phyloP scores from a whole-genome alignment of 2,113 vertebrate genomes.

The Corythaeola cristata region DNA sequence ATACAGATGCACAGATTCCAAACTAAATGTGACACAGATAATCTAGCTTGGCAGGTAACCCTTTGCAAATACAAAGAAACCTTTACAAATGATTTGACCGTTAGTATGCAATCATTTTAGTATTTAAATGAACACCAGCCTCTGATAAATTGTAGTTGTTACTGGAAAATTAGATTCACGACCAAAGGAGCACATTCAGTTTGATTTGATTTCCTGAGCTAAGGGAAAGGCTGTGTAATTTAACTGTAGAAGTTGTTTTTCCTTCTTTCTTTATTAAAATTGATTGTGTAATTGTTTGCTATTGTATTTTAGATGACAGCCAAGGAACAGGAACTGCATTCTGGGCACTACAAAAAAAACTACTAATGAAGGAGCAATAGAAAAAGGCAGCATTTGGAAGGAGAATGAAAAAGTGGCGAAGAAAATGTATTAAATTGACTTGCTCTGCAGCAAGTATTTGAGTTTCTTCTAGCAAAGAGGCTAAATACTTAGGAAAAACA shows the following conservation, averaged over 20 bases:
- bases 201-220: constrained; percentile 12
- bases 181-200: background rate
- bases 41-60: background rate
- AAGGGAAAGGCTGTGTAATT: background rate
- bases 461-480: background rate
- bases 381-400: background rate
- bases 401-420: background rate
- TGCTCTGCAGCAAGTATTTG: background rate
- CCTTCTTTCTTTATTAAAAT: constrained; percentile 6
- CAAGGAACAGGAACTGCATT: background rate
- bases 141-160: background rate
- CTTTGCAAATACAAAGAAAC: background rate
- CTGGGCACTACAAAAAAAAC: background rate
- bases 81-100: background rate
- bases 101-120: background rate
- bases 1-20: background rate
- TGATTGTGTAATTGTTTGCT: background rate
- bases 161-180: background rate
- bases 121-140: background rate
- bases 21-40: background rate
- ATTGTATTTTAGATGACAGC: background rate
- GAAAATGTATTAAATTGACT: background rate
- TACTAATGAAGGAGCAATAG: background rate
- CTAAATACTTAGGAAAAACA: background rate
- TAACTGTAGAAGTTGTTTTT: background rate